Evolutionary conservation across 92 coral and sea anemone species (phyloP).

Genomic region (Phenganax subtilis): DNA sequence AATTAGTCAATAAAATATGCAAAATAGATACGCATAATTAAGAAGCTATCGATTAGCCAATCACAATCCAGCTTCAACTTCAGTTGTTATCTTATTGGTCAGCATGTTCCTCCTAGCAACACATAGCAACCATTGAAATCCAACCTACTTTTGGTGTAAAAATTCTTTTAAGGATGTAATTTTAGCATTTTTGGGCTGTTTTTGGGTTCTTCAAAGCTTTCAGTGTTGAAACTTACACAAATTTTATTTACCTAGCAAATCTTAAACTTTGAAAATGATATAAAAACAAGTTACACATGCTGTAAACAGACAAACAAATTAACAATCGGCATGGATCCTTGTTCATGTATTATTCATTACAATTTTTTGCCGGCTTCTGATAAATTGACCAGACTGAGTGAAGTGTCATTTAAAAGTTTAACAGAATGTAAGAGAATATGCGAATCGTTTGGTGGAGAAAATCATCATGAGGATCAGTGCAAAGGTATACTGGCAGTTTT

Average conservation of each 20-base stretch:
- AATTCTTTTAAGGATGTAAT: not conserved
- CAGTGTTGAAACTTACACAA: not conserved
- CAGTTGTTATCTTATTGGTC: not conserved
- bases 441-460: not conserved
- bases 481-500: not conserved
- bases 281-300: slow-evolving; percentile 8
- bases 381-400: not conserved
- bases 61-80: slow-evolving; percentile 9
- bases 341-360: slow-evolving; percentile 14
- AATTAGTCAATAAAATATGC: not conserved
- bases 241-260: not conserved
- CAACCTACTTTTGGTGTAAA: slow-evolving; percentile 4
- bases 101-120: slow-evolving; percentile 1
- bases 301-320: slow-evolving; percentile 13
- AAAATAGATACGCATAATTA: slow-evolving; percentile 1
- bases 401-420: not conserved
- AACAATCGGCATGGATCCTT: slow-evolving; percentile 9
- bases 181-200: not conserved
- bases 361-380: not conserved
- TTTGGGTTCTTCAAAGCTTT: not conserved
- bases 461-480: slow-evolving; percentile 9
- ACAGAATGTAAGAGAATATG: slow-evolving; percentile 1
- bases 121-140: slow-evolving; percentile 2
- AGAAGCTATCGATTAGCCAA: slow-evolving; percentile 3
- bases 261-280: not conserved